Percentiles rank a stretch among this genome's conserved stretches.
phyloP scores from a whole-genome alignment of 2,797 vertebrate species.

The Margarornis squamiger region DNA sequence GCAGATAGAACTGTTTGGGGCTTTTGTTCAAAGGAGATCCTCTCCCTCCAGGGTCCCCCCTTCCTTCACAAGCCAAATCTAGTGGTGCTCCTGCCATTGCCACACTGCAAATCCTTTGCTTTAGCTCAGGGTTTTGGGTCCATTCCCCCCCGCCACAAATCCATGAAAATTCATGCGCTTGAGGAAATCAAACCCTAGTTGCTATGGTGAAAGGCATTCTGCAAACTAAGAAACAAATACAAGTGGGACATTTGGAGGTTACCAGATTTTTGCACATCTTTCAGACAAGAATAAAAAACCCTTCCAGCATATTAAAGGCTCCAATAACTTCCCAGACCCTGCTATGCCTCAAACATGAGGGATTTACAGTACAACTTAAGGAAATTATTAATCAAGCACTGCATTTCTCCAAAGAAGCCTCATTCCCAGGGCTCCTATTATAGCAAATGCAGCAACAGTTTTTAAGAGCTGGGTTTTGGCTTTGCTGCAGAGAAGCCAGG shows the following conservation, averaged over 20 bases:
- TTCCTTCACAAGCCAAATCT: neutral
- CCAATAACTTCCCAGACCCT: neutral
- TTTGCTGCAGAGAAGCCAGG: neutral
- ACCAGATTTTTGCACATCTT: slow-evolving; percentile 15
- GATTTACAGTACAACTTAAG: neutral
- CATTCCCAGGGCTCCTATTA: neutral
- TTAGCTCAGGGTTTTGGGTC: slow-evolving; percentile 7
- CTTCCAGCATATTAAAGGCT: neutral
- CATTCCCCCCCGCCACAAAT: neutral
- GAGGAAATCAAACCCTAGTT: slow-evolving; percentile 51
- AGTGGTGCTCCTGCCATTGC: neutral
- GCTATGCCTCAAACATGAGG: neutral
- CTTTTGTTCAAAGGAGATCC: neutral
- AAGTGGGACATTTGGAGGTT: slow-evolving; percentile 63
- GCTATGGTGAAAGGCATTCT: slow-evolving; percentile 65
- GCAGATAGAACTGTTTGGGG: neutral
- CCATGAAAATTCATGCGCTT: slow-evolving; percentile 48
- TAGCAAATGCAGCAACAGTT: neutral
- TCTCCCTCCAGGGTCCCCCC: neutral
- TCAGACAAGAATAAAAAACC: neutral
- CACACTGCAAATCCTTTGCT: neutral
- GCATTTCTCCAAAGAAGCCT: neutral
- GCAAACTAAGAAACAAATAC: slow-evolving; percentile 64
- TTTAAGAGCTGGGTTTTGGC: neutral
- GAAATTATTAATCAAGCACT: neutral